These are phyloP conservation scores for Steatocranus sp. DNA, from an alignment of 2,797 vertebrate species.

Conservation along the genomic window DNA sequence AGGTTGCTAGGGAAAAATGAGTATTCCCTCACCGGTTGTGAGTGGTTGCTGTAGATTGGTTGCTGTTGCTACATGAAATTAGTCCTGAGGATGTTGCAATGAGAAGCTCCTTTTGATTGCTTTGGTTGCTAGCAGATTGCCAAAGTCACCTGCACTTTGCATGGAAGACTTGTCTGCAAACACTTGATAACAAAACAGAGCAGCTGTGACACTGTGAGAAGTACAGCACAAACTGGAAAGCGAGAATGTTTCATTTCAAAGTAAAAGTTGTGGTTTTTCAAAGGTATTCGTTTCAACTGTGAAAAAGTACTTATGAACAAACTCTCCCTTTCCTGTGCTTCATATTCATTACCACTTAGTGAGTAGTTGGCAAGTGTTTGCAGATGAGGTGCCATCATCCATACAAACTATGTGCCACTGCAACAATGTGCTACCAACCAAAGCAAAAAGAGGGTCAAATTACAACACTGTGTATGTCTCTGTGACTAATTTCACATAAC, in stretches of 20 bases:
- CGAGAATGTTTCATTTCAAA: not conserved
- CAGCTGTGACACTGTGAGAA: not conserved
- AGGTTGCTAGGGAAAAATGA: not conserved
- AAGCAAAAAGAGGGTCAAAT: not conserved
- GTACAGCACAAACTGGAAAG: not conserved
- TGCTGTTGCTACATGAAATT: not conserved
- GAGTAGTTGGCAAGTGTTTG: not conserved
- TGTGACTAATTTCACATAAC: not conserved
- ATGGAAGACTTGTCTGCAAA: not conserved
- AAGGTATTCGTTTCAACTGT: not conserved
- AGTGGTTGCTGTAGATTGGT: not conserved
- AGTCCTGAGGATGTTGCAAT: rapidly evolving
- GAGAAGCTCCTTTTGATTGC: not conserved
- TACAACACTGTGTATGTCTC: rapidly evolving
- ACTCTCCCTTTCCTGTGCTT: not conserved
- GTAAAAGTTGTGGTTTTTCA: not conserved
- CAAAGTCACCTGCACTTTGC: not conserved
- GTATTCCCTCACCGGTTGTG: not conserved
- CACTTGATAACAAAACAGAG: not conserved
- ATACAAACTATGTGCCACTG: rapidly evolving
- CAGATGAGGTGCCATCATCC: rapidly evolving
- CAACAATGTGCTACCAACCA: not conserved
- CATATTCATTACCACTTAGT: not conserved
- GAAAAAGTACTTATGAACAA: rapidly evolving
- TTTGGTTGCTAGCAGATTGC: not conserved